These are phyloP conservation scores for Dilophus febrilis DNA, from an alignment of 2,888 invertebrate genomes.

Conservation along the genomic window DNA sequence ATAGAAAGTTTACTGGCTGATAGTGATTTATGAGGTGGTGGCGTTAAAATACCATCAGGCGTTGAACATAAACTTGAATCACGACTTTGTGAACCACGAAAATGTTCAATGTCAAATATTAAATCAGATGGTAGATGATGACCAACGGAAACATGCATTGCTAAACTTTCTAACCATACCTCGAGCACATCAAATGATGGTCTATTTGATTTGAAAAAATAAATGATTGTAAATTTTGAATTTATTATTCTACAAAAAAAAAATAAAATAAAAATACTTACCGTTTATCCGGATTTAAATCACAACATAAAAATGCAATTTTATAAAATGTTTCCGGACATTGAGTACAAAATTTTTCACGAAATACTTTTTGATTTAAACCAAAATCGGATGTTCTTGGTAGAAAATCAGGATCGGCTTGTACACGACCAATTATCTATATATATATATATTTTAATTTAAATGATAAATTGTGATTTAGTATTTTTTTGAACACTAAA, in stretches of 20 bases:
- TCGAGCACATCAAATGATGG: slow-evolving; percentile 81
- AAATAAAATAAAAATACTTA: slow-evolving; percentile 19
- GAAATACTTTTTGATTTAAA: slow-evolving; percentile 68
- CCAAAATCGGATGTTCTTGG: slow-evolving; percentile 87
- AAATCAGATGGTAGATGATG: slow-evolving; percentile 46
- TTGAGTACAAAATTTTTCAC: slow-evolving; percentile 61
- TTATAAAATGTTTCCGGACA: slow-evolving; percentile 80
- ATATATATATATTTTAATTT: slow-evolving; percentile 11
- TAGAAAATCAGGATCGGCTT: slow-evolving; percentile 86
- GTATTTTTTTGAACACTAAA: too few species aligned
- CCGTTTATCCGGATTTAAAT: slow-evolving; percentile 79
- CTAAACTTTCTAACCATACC: slow-evolving; percentile 71
- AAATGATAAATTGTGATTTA: not conserved
- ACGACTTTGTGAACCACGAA: slow-evolving; percentile 32
- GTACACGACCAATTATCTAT: slow-evolving; percentile 83
- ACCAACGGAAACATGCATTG: slow-evolving; percentile 50
- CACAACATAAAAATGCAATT: slow-evolving; percentile 79
- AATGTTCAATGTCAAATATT: slow-evolving; percentile 58
- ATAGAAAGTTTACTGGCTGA: not conserved
- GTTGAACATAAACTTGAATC: slow-evolving; percentile 27
- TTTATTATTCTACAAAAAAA: too few species aligned
- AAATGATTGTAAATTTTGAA: not conserved
- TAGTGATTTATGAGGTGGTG: slow-evolving; percentile 9
- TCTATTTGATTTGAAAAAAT: slow-evolving; percentile 35
- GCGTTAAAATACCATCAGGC: slow-evolving; percentile 26